These are phyloP conservation scores for Selene dorsalis DNA, from an alignment of 2,797 vertebrate species.

Conservation along the genomic window DNA sequence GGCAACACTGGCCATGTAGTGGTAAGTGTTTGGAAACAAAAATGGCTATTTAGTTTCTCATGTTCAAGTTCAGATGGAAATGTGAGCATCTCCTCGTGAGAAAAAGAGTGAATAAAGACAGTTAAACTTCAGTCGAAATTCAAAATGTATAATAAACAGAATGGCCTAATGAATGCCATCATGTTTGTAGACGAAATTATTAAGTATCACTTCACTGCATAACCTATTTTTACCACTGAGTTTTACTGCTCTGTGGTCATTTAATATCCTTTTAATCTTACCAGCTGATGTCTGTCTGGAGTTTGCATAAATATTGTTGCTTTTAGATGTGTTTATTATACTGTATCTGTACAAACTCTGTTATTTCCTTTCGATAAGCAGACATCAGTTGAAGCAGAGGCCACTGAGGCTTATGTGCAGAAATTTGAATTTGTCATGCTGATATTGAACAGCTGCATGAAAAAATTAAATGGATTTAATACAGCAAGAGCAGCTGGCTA, in stretches of 20 bases:
- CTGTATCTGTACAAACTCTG: constrained; percentile 24
- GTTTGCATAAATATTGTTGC: constrained; percentile 13
- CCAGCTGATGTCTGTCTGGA: constrained; percentile 5
- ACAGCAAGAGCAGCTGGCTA: constrained; percentile 1
- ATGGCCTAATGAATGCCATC: not conserved
- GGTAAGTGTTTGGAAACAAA: constrained; percentile 17
- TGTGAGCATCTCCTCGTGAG: not conserved
- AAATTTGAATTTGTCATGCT: constrained; percentile 16
- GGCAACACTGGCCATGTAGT: not conserved
- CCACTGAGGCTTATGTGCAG: not conserved
- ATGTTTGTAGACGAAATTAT: constrained; percentile 14
- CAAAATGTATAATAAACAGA: not conserved
- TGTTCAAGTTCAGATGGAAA: not conserved
- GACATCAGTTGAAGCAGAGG: constrained; percentile 29
- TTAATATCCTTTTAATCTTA: constrained; percentile 24
- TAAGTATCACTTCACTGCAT: not conserved
- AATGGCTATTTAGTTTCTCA: constrained; percentile 6
- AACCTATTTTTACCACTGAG: not conserved
- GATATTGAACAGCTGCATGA: constrained; percentile 18
- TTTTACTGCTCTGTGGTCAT: constrained; percentile 8
- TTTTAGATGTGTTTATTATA: constrained; percentile 14
- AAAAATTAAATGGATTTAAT: not conserved
- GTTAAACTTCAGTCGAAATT: not conserved
- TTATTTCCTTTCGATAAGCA: constrained; percentile 39
- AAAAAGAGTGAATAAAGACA: not conserved